Evolutionary conservation across 2,888 invertebrate species (phyloP), one percentile per base, ranked within the genome.

Genomic region (Zonitis immaculata): DNA sequence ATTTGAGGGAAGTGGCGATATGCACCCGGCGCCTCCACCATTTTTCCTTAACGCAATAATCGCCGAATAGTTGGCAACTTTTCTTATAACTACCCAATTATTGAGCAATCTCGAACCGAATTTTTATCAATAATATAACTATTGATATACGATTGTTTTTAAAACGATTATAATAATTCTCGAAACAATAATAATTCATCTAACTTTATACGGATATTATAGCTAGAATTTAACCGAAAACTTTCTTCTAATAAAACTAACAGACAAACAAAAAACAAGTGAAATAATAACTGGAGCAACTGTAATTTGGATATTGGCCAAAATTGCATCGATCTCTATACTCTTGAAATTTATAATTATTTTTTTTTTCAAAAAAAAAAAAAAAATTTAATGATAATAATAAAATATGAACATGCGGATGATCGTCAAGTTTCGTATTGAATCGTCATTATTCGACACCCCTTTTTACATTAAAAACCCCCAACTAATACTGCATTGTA

Each of bases 401-500:
- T n/a, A n/a, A n/a, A n/a, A 49, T 54, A 58, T 63, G 64, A 56
- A 65, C 66, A 67, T 61, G 65, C 65, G 64, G 63, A 49, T 54
- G 58, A 56, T 71, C 71, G 71, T 60, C 45, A 18, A 39, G 47
- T 51, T 46, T 62, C 66, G 67, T 39, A 46, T 47, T 49, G 47
- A 55, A 44, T 66, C 69, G 66, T 56, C 50, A 42, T 47, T 49
- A 57, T 56, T 59, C 68, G 68, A 52, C 57, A 65, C 68, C 69
- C 70, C 68, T 63, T 67, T 64, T 58, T 54, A 11, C 18, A 18
- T 18, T 18, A 60, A 62, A 62, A n/a, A n/a, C n/a, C 61, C 64
- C 60, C 60, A 54, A 62, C 65, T 60, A 61, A 64, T 64, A 65
- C 66, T 66, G 68, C 70, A 68, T 70, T 70, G 67, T 69, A 66